Conservation (phyloP, 2,888 invertebrate species). For the Oscheius onirici region DNA sequence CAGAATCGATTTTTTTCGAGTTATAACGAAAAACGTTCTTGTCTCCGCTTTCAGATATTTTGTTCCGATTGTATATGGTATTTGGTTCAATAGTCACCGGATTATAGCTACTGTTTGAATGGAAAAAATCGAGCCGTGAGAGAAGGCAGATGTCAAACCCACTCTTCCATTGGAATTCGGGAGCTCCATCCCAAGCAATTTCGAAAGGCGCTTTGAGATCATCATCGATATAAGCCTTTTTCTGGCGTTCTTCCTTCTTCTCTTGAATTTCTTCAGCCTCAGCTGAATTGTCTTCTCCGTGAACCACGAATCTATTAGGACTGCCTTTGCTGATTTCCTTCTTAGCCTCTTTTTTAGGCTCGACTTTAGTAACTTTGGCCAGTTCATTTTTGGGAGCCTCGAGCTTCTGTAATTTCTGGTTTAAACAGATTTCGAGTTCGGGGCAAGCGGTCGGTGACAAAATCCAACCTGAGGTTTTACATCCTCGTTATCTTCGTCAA, state of each 20-base stretch:
- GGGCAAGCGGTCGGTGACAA: too few species aligned
- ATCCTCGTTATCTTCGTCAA: conserved; percentile 33
- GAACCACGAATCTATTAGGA: background rate
- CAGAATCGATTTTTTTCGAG: too few species aligned
- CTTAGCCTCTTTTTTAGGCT: conserved; percentile 12
- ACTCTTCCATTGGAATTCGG: conserved; percentile 60
- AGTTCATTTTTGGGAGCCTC: background rate
- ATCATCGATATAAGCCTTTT: conserved; percentile 46
- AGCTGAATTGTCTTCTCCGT: conserved; percentile 2
- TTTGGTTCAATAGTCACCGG: too few species aligned
- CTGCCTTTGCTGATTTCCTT: conserved; percentile 4
- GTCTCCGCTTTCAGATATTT: too few species aligned
- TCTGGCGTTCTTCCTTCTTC: conserved; percentile 20
- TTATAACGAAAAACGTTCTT: too few species aligned
- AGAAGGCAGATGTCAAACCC: conserved; percentile 15
- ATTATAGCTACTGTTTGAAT: too few species aligned
- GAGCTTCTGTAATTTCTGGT: too few species aligned
- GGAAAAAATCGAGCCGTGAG: too few species aligned
- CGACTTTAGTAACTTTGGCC: conserved; percentile 1
- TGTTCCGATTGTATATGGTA: too few species aligned
- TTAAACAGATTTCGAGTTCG: too few species aligned
- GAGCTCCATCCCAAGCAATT: conserved; percentile 56
- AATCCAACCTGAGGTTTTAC: conserved; percentile 12
- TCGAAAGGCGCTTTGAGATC: conserved; percentile 48
- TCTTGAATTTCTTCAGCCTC: conserved; percentile 23